These are phyloP conservation scores for Tromatobia lineatoria DNA, from an alignment of 2,888 invertebrate genomes.

Conservation along the genomic window DNA sequence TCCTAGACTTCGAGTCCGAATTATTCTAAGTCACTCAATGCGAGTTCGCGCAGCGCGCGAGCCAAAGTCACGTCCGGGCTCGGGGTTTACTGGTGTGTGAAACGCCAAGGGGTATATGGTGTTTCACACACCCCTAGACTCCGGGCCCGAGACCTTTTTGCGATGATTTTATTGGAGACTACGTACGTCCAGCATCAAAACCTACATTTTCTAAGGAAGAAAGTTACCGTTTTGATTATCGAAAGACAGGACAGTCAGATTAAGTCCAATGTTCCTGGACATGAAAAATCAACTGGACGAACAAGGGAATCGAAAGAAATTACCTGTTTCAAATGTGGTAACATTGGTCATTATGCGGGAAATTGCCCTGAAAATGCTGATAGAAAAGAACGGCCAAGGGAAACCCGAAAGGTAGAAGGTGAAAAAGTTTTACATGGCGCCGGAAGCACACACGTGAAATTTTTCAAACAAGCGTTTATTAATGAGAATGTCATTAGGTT, in stretches of 20 bases:
- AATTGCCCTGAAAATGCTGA: not conserved
- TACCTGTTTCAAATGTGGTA: constrained; percentile 25
- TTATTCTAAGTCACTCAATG: too few species aligned
- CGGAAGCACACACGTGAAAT: not conserved
- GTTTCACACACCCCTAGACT: too few species aligned
- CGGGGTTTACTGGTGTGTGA: too few species aligned
- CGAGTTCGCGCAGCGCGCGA: too few species aligned
- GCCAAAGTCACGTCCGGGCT: too few species aligned
- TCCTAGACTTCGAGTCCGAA: too few species aligned
- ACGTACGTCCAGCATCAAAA: constrained; percentile 2
- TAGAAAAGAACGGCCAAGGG: not conserved
- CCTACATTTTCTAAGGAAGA: not conserved
- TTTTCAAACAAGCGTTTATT: not conserved
- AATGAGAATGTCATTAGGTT: not conserved
- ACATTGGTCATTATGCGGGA: constrained; percentile 32
- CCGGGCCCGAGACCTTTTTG: too few species aligned
- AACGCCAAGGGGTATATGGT: too few species aligned
- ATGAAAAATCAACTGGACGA: not conserved
- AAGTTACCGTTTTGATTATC: constrained; percentile 40
- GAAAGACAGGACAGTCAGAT: constrained; percentile 43
- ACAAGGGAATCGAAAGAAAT: not conserved
- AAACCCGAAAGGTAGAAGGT: not conserved
- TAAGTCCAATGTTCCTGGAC: constrained; percentile 17
- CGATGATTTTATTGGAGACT: constrained; percentile 24
- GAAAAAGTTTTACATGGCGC: not conserved